Percentiles rank a stretch among this genome's conserved stretches.
These are phyloP conservation scores for Ormyrus labotus DNA, from an alignment of 2,888 invertebrate genomes.

Conservation along the genomic window DNA sequence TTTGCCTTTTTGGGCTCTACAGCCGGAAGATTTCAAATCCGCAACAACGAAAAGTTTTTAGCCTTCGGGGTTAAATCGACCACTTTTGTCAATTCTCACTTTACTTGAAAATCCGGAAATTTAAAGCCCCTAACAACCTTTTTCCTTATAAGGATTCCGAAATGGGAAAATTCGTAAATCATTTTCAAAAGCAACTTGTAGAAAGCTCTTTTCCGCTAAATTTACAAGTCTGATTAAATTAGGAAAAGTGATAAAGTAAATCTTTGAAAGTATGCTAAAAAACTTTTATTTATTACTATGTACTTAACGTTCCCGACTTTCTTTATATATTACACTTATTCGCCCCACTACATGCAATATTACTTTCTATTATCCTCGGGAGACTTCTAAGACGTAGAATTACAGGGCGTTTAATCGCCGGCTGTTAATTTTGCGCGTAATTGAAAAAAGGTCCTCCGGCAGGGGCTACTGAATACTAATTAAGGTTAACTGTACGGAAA, in stretches of 20 bases:
- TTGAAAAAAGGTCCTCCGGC: background rate
- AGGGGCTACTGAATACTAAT: background rate
- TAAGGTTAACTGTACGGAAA: background rate
- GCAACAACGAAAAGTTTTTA: constrained; percentile 1
- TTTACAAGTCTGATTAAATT: background rate
- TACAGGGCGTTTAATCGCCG: too few species aligned
- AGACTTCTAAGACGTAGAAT: too few species aligned
- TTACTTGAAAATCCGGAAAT: background rate
- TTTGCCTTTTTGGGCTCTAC: background rate
- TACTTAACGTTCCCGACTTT: too few species aligned
- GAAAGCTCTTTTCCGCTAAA: background rate
- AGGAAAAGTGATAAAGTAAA: too few species aligned
- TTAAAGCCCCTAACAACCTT: too few species aligned
- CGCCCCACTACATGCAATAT: too few species aligned
- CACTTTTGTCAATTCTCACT: constrained; percentile 7
- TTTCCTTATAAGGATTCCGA: background rate
- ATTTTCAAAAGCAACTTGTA: background rate
- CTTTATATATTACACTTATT: too few species aligned
- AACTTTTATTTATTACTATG: too few species aligned
- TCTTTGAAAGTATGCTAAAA: too few species aligned
- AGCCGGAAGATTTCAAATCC: constrained; percentile 19
- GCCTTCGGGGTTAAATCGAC: constrained; percentile 21
- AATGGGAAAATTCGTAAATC: background rate
- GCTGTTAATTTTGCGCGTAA: background rate
- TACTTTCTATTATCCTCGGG: too few species aligned